Percentiles rank a stretch among this genome's conserved stretches.
Conservation (phyloP, 1,140 invertebrate species). For the Luehdorfia chinensis region DNA sequence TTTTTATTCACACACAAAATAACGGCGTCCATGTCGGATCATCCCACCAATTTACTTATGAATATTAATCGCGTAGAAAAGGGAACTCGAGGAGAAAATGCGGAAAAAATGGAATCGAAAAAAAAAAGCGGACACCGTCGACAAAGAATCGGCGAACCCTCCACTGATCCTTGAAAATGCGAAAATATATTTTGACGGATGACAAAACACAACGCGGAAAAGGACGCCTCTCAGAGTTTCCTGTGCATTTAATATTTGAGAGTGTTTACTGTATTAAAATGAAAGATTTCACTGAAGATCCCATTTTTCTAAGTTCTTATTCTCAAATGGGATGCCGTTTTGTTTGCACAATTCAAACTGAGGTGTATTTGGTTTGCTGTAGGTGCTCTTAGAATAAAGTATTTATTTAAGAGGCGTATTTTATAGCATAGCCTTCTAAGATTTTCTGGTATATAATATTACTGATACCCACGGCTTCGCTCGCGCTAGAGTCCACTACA, state of each 20-base stretch:
- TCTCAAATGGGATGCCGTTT: slow-evolving; percentile 12
- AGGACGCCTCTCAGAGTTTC: slow-evolving; percentile 38
- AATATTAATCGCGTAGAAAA: slow-evolving; percentile 59
- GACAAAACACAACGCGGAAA: slow-evolving; percentile 56
- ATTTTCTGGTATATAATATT: too few species aligned
- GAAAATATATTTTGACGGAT: slow-evolving; percentile 68
- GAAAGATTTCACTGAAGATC: slow-evolving; percentile 24
- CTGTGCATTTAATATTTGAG: slow-evolving; percentile 61
- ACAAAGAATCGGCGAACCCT: slow-evolving; percentile 51
- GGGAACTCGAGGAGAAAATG: slow-evolving; percentile 32
- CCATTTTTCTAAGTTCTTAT: slow-evolving; percentile 5
- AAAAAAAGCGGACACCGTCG: slow-evolving; percentile 34
- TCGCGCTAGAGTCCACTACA: too few species aligned
- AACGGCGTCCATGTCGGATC: slow-evolving; percentile 24
- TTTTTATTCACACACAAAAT: neutral
- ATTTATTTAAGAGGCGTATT: too few species aligned
- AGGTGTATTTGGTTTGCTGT: slow-evolving; percentile 4
- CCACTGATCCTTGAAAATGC: slow-evolving; percentile 51
- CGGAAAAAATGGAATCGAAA: slow-evolving; percentile 27
- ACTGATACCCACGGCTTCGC: too few species aligned
- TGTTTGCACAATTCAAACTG: slow-evolving; percentile 14
- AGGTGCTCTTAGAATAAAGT: slow-evolving; percentile 1
- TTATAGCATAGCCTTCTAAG: too few species aligned
- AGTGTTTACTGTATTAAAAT: slow-evolving; percentile 45
- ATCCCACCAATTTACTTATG: slow-evolving; percentile 69